Base-by-base conservation (phyloP, 2,888 invertebrate species). In the Steromphala cineraria region DNA sequence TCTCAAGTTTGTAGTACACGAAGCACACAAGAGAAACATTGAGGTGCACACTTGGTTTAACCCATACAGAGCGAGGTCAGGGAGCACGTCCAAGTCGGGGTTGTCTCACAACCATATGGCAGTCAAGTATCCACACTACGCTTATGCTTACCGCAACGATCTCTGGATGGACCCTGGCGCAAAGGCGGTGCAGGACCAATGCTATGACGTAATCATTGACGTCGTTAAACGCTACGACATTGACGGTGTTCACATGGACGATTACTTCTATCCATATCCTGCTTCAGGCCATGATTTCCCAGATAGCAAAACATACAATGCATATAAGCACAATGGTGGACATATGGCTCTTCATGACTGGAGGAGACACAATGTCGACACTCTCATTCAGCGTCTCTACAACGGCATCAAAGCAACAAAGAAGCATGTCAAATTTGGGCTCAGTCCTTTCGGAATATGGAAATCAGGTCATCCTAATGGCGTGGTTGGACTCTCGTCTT, bases 251-350 rank as follows among this genome's bases (percentile, higher is more conserved):
- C 92, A 92, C 78, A 89, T 92, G 83, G 92, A 92, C 78, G 92
- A 92, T 83, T 92, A 92, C 81, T 92, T 92, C 82, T 92, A 92
- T 82, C 92, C 92, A 0, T 92, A 92, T 80, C 91, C 92, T 0
- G 89, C 86, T n/a, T 82, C 85, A 5, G 89, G 87, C 3, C 79
- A 81, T 15, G 83, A 82, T 28, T 92, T 92, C 84, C 91, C 92
- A 0, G 92, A 92, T 76, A 77, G 84, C 7, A 75, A 75, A n/a
- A 91, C 92, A 0, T 92, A 91, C 85, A 78, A 83, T 19, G 82
- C 79, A 0, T 91, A 92, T 84, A 82, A 83, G 71, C 28, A 77
- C 5, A 56, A 31, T 13, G 92, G 92, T 8, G 92, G 92, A 0
- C 82, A 21, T n/a, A 78, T 92, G 53, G 79, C 86, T 5, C 78